A percentile compares a stretch with the other conserved stretches of the same genome.
phyloP scores from a whole-genome alignment of 2,888 invertebrate genomes.

The Palloptera scutellata region DNA sequence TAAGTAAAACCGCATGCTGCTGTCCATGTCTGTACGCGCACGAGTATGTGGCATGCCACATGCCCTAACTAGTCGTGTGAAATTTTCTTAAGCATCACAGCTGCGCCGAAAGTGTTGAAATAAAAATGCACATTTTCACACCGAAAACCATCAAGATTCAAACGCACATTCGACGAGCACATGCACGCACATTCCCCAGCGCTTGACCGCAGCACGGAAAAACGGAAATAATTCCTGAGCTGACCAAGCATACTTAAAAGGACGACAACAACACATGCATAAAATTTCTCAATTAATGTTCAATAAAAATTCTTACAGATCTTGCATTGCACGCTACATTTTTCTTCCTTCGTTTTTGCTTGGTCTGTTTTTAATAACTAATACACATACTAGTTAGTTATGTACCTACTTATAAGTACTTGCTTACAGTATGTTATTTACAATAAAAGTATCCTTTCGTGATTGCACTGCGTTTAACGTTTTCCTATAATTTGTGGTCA shows the following conservation, averaged over 20 bases:
- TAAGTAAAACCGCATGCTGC: background rate
- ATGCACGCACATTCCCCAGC: background rate
- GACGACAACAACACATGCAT: background rate
- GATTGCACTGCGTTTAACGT: constrained; percentile 16
- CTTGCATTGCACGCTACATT: constrained; percentile 18
- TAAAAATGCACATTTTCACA: constrained; percentile 39
- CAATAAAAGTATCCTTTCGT: constrained; percentile 46
- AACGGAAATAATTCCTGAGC: constrained; percentile 17
- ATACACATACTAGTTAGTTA: too few relatives aligned
- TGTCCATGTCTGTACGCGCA: constrained; percentile 7
- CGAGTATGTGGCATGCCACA: constrained; percentile 1
- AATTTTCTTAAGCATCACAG: constrained; percentile 34
- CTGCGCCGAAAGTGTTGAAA: constrained; percentile 47
- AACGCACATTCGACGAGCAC: background rate
- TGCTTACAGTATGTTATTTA: constrained; percentile 34
- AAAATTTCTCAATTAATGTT: constrained; percentile 29
- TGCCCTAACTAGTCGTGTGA: constrained; percentile 25
- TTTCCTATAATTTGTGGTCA: constrained; percentile 18
- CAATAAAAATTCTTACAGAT: constrained; percentile 27
- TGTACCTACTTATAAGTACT: background rate
- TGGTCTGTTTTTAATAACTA: too few relatives aligned
- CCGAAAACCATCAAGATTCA: constrained; percentile 11
- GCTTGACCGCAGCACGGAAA: constrained; percentile 20
- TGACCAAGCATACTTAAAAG: background rate
- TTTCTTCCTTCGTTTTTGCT: background rate